Evolutionary conservation across 2,888 invertebrate genomes (phyloP).

Genomic region (Digitonthophagus gazella): DNA sequence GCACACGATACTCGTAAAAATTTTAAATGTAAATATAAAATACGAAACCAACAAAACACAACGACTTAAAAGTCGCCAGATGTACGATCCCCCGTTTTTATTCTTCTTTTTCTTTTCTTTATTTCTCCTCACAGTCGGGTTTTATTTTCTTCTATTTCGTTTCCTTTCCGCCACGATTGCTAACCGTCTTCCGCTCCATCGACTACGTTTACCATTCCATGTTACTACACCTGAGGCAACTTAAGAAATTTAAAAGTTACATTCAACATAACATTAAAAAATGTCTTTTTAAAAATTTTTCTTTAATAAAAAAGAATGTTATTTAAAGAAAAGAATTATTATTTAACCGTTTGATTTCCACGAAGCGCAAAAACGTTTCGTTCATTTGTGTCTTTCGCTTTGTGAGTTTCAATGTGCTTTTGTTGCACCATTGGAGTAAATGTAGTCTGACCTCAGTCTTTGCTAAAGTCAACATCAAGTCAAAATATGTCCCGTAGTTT

Average conservation of each 20-base stretch:
- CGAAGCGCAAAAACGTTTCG: no score
- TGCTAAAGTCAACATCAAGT: no score
- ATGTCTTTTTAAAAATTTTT: no score
- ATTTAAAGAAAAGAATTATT: no score
- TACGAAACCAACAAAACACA: background rate
- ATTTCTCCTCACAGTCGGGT: background rate
- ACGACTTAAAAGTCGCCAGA: slow-evolving; percentile 13
- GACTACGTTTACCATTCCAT: background rate
- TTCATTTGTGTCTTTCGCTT: no score
- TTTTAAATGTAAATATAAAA: slow-evolving; percentile 15
- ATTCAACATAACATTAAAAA: no score
- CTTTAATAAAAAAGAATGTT: no score
- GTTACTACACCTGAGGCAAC: background rate
- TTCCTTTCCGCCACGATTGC: background rate
- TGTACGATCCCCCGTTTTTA: background rate
- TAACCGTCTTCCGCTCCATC: background rate
- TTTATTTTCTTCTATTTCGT: background rate
- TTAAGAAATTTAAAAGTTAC: background rate
- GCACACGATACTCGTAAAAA: slow-evolving; percentile 1
- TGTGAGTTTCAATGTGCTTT: no score
- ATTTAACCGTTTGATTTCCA: no score
- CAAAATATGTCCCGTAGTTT: no score
- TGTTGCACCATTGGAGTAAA: no score
- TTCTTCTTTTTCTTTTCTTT: background rate
- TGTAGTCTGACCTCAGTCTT: no score